Evolutionary conservation across 1,140 invertebrate species (phyloP).

Genomic region (Tetranychus cinnabarinus): DNA sequence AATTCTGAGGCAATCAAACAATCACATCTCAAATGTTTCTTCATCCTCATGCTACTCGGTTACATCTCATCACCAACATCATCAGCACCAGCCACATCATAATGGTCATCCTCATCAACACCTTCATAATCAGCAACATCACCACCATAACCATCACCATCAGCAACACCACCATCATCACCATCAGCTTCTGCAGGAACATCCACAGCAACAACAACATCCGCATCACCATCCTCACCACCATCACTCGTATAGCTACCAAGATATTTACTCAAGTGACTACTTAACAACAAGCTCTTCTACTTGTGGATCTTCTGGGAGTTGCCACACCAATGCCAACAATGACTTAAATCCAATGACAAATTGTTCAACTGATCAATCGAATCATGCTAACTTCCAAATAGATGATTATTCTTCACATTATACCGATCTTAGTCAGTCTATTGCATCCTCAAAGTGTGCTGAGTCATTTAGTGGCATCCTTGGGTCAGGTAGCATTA

Average conservation of each 20-base stretch:
- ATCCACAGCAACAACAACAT: neutral
- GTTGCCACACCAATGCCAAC: neutral
- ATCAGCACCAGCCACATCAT: no score
- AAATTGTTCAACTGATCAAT: neutral
- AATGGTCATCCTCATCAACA: no score
- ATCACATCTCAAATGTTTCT: neutral
- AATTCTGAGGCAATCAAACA: neutral
- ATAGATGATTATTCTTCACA: neutral
- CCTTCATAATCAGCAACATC: no score
- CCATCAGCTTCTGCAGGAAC: no score
- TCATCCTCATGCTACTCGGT: no score
- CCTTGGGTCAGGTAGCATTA: neutral
- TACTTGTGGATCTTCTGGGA: neutral
- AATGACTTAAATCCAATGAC: neutral
- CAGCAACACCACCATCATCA: no score
- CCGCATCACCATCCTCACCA: neutral
- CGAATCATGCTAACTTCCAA: neutral
- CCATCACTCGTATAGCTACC: neutral
- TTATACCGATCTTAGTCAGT: constrained; percentile 8
- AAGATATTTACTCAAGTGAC: neutral
- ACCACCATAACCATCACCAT: no score
- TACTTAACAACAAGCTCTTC: neutral
- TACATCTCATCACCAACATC: no score
- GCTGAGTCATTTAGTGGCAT: neutral
- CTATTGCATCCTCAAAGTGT: constrained; percentile 8